These are phyloP conservation scores for Cyrtodaria siliqua DNA, from an alignment of 2,888 invertebrate genomes.

Conservation along the genomic window DNA sequence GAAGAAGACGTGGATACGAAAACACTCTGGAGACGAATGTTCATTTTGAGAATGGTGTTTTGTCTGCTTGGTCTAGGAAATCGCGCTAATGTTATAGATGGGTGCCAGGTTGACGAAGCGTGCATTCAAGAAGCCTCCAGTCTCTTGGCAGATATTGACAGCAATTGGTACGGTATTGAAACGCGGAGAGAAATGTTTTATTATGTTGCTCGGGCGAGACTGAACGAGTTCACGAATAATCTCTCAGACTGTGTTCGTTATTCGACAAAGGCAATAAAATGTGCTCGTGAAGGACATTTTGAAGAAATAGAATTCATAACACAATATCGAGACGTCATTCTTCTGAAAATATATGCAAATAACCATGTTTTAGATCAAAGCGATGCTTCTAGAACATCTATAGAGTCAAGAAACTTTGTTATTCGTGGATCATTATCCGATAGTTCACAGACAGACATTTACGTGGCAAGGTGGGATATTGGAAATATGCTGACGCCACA, in stretches of 20 bases:
- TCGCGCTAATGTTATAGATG: conserved; percentile 48
- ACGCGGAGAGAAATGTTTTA: conserved; percentile 64
- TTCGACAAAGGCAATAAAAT: conserved; percentile 25
- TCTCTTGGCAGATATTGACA: conserved; percentile 40
- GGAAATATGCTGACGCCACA: too few species aligned
- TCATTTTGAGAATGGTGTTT: conserved; percentile 64
- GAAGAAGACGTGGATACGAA: conserved; percentile 53
- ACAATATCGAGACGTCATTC: background rate
- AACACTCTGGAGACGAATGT: conserved; percentile 61
- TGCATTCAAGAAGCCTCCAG: conserved; percentile 33
- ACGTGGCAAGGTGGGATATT: too few species aligned
- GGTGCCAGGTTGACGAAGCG: conserved; percentile 19
- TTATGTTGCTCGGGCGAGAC: conserved; percentile 53
- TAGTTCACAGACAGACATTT: too few species aligned
- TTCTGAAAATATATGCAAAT: too few species aligned
- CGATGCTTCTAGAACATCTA: too few species aligned
- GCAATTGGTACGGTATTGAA: conserved; percentile 50
- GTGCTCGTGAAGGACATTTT: conserved; percentile 55
- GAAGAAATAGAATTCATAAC: conserved; percentile 53
- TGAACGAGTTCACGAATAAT: conserved; percentile 17
- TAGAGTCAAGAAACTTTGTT: too few species aligned
- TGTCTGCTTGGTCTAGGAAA: conserved; percentile 65
- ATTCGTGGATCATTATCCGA: too few species aligned
- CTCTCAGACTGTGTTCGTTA: conserved; percentile 7
- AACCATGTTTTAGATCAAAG: too few species aligned